Conservation (phyloP, 2,888 invertebrate species). For the Mythimna pallens region DNA sequence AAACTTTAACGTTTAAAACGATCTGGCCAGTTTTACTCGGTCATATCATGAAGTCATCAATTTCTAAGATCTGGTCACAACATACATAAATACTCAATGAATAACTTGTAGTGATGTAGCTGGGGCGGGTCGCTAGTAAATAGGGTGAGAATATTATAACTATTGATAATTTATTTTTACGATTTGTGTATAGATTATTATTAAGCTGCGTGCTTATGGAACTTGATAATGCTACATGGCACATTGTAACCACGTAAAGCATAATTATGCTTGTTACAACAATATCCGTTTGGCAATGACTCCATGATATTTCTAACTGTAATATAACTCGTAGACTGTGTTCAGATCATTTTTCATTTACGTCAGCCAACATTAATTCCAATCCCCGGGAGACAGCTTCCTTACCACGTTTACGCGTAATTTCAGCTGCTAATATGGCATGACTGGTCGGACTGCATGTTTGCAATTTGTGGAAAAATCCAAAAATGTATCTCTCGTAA, state of each 20-base stretch:
- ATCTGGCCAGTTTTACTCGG: too few relatives aligned
- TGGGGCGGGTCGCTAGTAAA: too few relatives aligned
- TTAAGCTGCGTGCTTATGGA: not conserved
- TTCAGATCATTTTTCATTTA: conserved; percentile 11
- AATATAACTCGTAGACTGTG: conserved; percentile 2
- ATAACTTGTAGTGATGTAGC: too few relatives aligned
- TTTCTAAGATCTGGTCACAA: too few relatives aligned
- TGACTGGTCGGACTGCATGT: conserved; percentile 25
- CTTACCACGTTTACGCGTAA: not conserved
- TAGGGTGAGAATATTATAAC: too few relatives aligned
- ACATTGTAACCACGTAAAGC: not conserved
- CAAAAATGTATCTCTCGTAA: conserved; percentile 3
- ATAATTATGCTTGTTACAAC: conserved; percentile 12
- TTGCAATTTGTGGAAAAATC: conserved; percentile 2
- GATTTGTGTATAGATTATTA: too few relatives aligned
- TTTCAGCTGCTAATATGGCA: not conserved
- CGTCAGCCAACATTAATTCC: conserved; percentile 18
- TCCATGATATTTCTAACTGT: not conserved
- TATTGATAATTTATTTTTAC: too few relatives aligned
- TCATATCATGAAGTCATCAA: too few relatives aligned
- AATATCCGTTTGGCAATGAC: conserved; percentile 5
- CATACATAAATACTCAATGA: too few relatives aligned
- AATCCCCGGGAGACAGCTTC: not conserved
- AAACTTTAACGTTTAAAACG: too few relatives aligned
- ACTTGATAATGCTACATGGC: not conserved